A percentile compares a stretch with the other conserved stretches of the same genome.
Evolutionary conservation across 2,888 invertebrate species (phyloP).

Genomic region (Sarcophaga subvicina): DNA sequence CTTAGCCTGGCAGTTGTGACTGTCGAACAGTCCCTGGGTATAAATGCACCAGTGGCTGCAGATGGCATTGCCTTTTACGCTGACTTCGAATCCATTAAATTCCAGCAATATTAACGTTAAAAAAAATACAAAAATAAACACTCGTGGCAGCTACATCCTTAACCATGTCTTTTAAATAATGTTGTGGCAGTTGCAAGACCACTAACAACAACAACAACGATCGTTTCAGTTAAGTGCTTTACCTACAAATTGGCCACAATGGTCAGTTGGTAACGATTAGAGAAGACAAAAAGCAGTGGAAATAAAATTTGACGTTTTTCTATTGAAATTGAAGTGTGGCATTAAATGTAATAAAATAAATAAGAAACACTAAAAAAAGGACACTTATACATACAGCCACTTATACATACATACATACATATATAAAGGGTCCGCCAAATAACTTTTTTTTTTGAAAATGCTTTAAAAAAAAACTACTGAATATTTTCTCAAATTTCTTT

Average conservation of each 20-base stretch:
- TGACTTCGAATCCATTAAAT: slow-evolving; percentile 1
- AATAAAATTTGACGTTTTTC: slow-evolving; percentile 65
- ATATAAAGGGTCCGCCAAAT: too few relatives aligned
- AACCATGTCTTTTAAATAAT: slow-evolving; percentile 40
- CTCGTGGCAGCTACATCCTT: slow-evolving; percentile 2
- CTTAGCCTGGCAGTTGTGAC: slow-evolving; percentile 45
- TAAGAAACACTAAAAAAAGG: background rate
- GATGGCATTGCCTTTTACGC: slow-evolving; percentile 56
- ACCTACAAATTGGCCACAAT: slow-evolving; percentile 57
- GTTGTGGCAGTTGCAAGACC: slow-evolving; percentile 33
- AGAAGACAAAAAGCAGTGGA: slow-evolving; percentile 28
- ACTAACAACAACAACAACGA: slow-evolving; percentile 15
- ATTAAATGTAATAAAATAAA: slow-evolving; percentile 12
- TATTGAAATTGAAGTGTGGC: slow-evolving; percentile 60
- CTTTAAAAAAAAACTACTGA: too few relatives aligned
- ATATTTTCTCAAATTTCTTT: too few relatives aligned
- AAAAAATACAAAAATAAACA: slow-evolving; percentile 18
- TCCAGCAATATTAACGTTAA: background rate
- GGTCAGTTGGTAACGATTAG: slow-evolving; percentile 51
- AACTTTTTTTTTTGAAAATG: too few relatives aligned
- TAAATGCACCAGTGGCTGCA: background rate
- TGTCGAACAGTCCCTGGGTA: background rate
- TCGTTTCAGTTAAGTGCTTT: slow-evolving; percentile 35
- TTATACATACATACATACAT: background rate
- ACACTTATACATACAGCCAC: background rate